These are phyloP conservation scores for Pitangus sulphuratus DNA, from an alignment of 2,797 vertebrate species.

Conservation along the genomic window DNA sequence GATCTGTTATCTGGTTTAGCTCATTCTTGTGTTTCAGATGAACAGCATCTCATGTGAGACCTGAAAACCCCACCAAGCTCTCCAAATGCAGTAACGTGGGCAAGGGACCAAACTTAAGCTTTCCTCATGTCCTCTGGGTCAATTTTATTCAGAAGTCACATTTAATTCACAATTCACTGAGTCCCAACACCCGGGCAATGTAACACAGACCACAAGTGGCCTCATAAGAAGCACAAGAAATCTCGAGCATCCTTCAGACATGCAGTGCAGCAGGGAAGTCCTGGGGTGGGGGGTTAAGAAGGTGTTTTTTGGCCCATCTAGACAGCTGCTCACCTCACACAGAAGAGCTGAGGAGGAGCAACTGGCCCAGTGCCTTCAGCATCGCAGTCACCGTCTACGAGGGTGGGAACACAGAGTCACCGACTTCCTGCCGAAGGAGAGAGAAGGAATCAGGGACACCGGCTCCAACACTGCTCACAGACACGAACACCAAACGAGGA, in stretches of 20 bases:
- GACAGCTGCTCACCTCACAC: constrained; percentile 48
- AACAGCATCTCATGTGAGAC: background rate
- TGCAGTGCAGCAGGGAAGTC: fast-evolving
- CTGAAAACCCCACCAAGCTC: background rate
- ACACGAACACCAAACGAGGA: background rate
- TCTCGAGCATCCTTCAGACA: background rate
- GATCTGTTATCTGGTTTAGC: constrained; percentile 20
- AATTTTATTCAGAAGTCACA: background rate
- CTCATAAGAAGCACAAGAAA: background rate
- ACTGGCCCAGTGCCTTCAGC: constrained; percentile 20
- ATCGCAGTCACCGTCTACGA: background rate
- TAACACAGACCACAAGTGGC: background rate
- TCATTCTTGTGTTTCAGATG: background rate
- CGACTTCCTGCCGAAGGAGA: background rate
- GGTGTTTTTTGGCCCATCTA: too few relatives aligned
- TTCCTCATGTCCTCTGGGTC: background rate
- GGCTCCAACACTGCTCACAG: background rate
- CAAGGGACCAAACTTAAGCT: background rate
- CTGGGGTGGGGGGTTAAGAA: too few relatives aligned
- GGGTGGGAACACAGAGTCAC: background rate
- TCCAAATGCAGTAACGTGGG: background rate
- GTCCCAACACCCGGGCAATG: fast-evolving
- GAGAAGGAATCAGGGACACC: background rate
- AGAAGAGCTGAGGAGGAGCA: constrained; percentile 30
- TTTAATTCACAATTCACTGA: background rate